phyloP scores from a whole-genome alignment of 2,797 vertebrate genomes.

The Pseudomugil tenellus region DNA sequence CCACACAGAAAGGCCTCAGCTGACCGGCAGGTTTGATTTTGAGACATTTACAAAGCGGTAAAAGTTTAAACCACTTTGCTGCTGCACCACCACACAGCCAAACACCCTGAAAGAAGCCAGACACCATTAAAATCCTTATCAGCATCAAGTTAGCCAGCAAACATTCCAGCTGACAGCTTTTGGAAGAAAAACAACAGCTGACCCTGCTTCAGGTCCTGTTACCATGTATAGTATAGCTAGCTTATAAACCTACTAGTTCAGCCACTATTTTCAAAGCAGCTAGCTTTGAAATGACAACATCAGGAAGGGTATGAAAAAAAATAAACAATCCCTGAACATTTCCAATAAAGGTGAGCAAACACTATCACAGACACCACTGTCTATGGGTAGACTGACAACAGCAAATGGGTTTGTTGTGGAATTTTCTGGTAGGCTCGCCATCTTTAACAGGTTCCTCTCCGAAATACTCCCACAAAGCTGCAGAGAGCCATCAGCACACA shows the following conservation, averaged over 20 bases:
- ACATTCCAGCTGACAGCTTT: constrained; percentile 12
- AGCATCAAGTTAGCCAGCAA: constrained; percentile 10
- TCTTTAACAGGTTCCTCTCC: no score
- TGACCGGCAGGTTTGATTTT: not conserved
- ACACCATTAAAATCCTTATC: constrained; percentile 21
- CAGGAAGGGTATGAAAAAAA: constrained; percentile 10
- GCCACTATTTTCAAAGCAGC: constrained; percentile 37
- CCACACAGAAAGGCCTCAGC: not conserved
- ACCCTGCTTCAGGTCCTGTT: constrained; percentile 43
- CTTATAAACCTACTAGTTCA: constrained; percentile 36
- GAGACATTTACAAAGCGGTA: not conserved
- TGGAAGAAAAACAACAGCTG: constrained; percentile 11
- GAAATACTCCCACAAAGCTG: constrained; percentile 19
- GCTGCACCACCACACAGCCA: not conserved
- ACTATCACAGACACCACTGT: constrained; percentile 60
- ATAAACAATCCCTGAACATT: constrained; percentile 75
- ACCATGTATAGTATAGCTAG: constrained; percentile 48
- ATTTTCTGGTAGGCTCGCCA: no score
- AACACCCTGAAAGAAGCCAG: constrained; percentile 9
- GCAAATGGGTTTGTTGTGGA: no score
- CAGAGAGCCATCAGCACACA: constrained; percentile 30
- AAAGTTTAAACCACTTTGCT: not conserved
- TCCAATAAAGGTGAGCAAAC: constrained; percentile 59
- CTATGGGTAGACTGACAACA: constrained; percentile 47
- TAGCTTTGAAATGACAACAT: constrained; percentile 28